Percentiles rank a stretch among this genome's conserved stretches.
These are phyloP conservation scores for Esperia sulphurella DNA, from an alignment of 2,888 invertebrate genomes.

Conservation along the genomic window DNA sequence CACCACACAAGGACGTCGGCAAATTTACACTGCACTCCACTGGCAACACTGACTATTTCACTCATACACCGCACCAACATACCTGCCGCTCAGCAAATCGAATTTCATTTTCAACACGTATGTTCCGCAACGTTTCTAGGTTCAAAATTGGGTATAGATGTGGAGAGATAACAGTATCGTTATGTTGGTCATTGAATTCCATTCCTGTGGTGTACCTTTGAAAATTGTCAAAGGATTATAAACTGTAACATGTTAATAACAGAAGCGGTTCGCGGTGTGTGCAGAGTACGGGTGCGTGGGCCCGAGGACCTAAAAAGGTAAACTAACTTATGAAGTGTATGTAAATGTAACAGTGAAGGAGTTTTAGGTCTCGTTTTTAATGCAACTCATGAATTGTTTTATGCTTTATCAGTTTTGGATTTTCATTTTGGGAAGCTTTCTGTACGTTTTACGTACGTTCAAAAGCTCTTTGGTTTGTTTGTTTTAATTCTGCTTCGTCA, in stretches of 20 bases:
- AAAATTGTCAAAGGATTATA: slow-evolving; percentile 49
- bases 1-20: slow-evolving; percentile 60
- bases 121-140: slow-evolving; percentile 22
- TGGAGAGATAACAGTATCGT: slow-evolving; percentile 14
- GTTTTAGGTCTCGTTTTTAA: slow-evolving; percentile 26
- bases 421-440: no score
- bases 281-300: slow-evolving; percentile 36
- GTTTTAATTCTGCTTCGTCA: no score
- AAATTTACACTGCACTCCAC: slow-evolving; percentile 74
- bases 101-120: slow-evolving; percentile 8
- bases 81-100: slow-evolving; percentile 3
- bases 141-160: slow-evolving; percentile 10
- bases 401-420: slow-evolving; percentile 16
- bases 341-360: slow-evolving; percentile 37
- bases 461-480: no score
- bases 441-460: no score
- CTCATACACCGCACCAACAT: slow-evolving; percentile 40
- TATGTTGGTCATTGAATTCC: slow-evolving; percentile 40
- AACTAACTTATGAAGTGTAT: slow-evolving; percentile 58
- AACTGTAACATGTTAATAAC: slow-evolving; percentile 48
- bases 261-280: slow-evolving; percentile 12
- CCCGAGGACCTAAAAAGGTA: slow-evolving; percentile 27
- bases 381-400: slow-evolving; percentile 29
- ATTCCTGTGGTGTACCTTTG: slow-evolving; percentile 40
- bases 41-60: slow-evolving; percentile 68